phyloP scores from a whole-genome alignment of 2,113 vertebrate species.

The Bombycilla garrulus region DNA sequence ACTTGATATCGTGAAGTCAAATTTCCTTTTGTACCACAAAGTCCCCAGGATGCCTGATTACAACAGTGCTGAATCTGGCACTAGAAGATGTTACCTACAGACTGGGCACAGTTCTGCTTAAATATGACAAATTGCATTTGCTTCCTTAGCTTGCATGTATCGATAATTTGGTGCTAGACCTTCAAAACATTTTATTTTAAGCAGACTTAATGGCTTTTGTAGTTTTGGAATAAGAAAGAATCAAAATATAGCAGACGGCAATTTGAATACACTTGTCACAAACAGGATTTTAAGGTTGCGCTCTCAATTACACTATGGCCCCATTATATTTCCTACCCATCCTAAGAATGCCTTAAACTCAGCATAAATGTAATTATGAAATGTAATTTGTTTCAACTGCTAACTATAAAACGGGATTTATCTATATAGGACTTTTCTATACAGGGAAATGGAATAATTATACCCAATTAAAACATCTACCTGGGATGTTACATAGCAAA shows the following conservation, averaged over 20 bases:
- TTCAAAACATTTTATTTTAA: slow-evolving; percentile 26
- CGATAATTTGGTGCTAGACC: neutral
- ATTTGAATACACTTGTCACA: slow-evolving; percentile 41
- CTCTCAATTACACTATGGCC: neutral
- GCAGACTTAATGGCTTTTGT: neutral
- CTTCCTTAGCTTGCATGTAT: neutral
- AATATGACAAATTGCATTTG: slow-evolving; percentile 47
- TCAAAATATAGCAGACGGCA: slow-evolving; percentile 35
- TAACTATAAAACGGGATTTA: slow-evolving; percentile 18
- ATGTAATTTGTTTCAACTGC: slow-evolving; percentile 6
- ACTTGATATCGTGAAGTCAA: slow-evolving; percentile 23
- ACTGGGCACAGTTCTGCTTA: slow-evolving; percentile 36
- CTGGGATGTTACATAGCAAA: slow-evolving; percentile 18
- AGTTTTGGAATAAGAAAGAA: slow-evolving; percentile 14
- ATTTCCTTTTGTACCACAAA: slow-evolving; percentile 43
- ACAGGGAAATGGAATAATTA: slow-evolving; percentile 34
- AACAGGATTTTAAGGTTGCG: slow-evolving; percentile 36
- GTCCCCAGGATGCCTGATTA: slow-evolving; percentile 33
- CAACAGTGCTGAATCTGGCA: slow-evolving; percentile 45
- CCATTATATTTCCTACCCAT: neutral
- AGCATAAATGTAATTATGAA: slow-evolving; percentile 35
- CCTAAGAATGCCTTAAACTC: slow-evolving; percentile 5
- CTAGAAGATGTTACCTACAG: slow-evolving; percentile 30
- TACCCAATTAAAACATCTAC: slow-evolving; percentile 22
- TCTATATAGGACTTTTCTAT: neutral